Conservation (phyloP, 1,140 invertebrate species). For the Lysiphlebus fabarum region DNA sequence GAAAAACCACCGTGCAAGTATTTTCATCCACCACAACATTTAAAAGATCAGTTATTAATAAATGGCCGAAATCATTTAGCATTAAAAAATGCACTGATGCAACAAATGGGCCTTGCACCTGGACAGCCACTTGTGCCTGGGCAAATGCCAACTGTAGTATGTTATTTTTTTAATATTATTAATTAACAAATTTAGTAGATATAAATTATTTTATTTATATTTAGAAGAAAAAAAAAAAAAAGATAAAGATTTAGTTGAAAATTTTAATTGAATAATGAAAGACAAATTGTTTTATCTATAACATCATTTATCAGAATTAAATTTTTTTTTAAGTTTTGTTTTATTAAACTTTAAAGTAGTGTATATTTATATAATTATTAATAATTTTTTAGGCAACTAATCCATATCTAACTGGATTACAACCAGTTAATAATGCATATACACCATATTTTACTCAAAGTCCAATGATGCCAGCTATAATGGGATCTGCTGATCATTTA, state of each 20-base stretch:
- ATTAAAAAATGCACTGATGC: conserved; percentile 93
- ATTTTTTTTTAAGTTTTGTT: not conserved
- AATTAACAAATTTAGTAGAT: no score
- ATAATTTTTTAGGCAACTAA: conserved; percentile 68
- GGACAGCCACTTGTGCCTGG: conserved; percentile 83
- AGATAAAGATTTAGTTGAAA: no score
- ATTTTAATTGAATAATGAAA: no score
- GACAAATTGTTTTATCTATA: not conserved
- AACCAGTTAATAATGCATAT: conserved; percentile 78
- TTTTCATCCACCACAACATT: conserved; percentile 98
- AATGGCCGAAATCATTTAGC: conserved; percentile 99
- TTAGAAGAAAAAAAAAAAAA: no score
- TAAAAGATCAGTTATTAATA: conserved; percentile 99
- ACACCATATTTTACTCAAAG: conserved; percentile 84
- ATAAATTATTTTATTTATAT: no score
- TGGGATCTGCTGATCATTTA: conserved; percentile 77
- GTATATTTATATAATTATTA: no score
- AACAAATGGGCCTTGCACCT: conserved; percentile 89
- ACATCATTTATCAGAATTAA: no score
- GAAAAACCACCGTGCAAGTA: conserved; percentile 99
- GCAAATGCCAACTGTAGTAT: conserved; percentile 87
- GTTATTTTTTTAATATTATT: conserved; percentile 55
- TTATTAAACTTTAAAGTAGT: conserved; percentile 6
- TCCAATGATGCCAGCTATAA: conserved; percentile 78
- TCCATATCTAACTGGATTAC: conserved; percentile 84